Percentiles rank a stretch among this genome's conserved stretches.
Conservation (phyloP, 2,113 vertebrate species). For the Phylloscopus trochilus region DNA sequence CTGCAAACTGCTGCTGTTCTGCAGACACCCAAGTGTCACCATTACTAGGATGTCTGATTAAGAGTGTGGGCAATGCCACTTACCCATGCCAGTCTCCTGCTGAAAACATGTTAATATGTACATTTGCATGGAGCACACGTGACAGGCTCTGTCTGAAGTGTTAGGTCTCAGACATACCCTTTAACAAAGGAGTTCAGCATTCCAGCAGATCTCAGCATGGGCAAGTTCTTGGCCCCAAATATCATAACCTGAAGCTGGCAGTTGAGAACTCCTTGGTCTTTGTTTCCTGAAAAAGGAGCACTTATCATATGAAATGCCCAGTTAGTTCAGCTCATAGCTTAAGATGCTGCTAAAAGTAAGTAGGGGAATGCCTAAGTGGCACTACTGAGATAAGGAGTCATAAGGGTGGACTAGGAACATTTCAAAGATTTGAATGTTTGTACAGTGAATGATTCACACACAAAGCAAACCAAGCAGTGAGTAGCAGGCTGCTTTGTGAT, state of each 20-base stretch:
- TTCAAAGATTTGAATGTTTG: not conserved
- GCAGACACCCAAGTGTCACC: not conserved
- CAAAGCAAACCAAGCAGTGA: not conserved
- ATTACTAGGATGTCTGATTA: not conserved
- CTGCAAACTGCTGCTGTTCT: not conserved
- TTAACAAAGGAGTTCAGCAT: slow-evolving; percentile 73
- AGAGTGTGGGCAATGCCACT: not conserved
- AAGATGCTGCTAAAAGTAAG: not conserved
- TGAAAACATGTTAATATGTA: not conserved
- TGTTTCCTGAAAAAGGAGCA: slow-evolving; percentile 43
- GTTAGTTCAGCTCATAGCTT: not conserved
- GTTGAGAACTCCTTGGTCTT: not conserved
- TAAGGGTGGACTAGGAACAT: not conserved
- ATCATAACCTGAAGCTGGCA: slow-evolving; percentile 77
- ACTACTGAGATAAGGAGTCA: not conserved
- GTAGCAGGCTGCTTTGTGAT: not conserved
- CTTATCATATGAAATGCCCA: not conserved
- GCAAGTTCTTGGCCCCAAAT: slow-evolving; percentile 72
- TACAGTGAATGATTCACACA: not conserved
- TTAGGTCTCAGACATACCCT: slow-evolving; percentile 65
- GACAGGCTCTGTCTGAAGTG: not conserved
- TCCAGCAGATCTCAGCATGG: slow-evolving; percentile 65
- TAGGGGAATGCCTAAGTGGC: not conserved
- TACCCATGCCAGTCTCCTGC: not conserved
- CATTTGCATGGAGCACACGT: not conserved